Conservation (phyloP, 2,113 vertebrate species). For the Panurus biarmicus region DNA sequence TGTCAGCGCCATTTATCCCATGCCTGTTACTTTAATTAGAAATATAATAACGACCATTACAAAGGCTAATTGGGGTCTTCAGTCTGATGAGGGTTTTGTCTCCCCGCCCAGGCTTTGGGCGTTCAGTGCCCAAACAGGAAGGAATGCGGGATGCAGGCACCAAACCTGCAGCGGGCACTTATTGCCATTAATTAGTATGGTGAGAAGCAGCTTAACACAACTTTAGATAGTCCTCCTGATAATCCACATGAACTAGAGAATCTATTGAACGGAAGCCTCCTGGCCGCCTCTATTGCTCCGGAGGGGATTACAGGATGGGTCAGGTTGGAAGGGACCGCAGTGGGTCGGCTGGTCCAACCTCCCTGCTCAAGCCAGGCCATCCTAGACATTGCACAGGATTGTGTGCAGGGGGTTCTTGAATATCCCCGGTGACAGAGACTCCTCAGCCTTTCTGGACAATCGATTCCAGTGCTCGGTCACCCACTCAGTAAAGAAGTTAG, state of each 20-base stretch:
- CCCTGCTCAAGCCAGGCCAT: background rate
- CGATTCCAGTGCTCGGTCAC: background rate
- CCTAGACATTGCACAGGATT: background rate
- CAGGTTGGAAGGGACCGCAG: background rate
- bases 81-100: background rate
- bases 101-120: accelerated
- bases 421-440: accelerated
- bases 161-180: accelerated
- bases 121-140: background rate
- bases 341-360: background rate
- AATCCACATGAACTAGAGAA: background rate
- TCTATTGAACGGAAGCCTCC: background rate
- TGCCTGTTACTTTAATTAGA: background rate
- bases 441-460: background rate
- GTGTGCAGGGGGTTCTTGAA: accelerated
- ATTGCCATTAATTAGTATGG: accelerated
- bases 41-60: background rate
- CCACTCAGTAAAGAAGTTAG: no score
- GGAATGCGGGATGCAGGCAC: accelerated
- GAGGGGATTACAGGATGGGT: background rate
- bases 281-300: accelerated
- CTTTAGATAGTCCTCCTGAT: no score
- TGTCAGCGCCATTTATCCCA: background rate
- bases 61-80: background rate
- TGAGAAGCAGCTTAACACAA: background rate